Percentiles rank a stretch among this genome's conserved stretches.
These are phyloP conservation scores for Dasysyrphus tricinctus DNA, from an alignment of 2,888 invertebrate species.

Conservation along the genomic window DNA sequence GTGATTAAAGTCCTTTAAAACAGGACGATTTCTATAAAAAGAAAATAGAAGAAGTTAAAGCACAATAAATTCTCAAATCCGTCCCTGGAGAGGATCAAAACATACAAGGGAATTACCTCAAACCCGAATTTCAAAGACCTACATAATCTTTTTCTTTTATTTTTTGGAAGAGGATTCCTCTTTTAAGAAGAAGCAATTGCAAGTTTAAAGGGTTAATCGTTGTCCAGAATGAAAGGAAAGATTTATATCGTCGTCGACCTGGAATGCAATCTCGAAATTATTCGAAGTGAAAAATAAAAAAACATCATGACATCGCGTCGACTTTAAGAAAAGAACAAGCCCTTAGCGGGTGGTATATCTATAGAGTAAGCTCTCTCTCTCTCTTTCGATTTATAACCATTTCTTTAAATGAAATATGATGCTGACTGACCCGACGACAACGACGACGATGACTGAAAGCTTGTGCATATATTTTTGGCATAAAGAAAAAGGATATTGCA, in stretches of 20 bases:
- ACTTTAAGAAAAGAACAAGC: constrained; percentile 32
- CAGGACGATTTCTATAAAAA: too few relatives aligned
- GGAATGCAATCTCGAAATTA: constrained; percentile 38
- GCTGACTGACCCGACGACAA: background rate
- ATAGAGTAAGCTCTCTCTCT: background rate
- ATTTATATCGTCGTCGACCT: background rate
- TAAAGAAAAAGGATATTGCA: constrained; percentile 1
- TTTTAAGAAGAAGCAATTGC: background rate
- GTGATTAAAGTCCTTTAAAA: too few relatives aligned
- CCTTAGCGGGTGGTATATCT: constrained; percentile 60
- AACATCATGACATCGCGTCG: background rate
- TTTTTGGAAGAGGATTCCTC: background rate
- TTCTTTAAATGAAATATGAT: constrained; percentile 63
- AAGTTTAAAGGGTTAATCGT: constrained; percentile 63
- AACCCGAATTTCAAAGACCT: constrained; percentile 41
- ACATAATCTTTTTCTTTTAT: constrained; percentile 17
- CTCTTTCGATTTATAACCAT: constrained; percentile 39
- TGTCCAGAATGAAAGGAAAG: constrained; percentile 12
- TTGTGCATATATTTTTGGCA: constrained; percentile 1
- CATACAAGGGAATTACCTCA: constrained; percentile 44
- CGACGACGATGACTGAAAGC: background rate
- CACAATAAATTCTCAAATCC: background rate
- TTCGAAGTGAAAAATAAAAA: constrained; percentile 41
- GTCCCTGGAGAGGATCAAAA: background rate
- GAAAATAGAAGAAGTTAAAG: too few relatives aligned